phyloP scores from a whole-genome alignment of 35 echinoderm and acorn worm species.

The Lytechinus pictus region DNA sequence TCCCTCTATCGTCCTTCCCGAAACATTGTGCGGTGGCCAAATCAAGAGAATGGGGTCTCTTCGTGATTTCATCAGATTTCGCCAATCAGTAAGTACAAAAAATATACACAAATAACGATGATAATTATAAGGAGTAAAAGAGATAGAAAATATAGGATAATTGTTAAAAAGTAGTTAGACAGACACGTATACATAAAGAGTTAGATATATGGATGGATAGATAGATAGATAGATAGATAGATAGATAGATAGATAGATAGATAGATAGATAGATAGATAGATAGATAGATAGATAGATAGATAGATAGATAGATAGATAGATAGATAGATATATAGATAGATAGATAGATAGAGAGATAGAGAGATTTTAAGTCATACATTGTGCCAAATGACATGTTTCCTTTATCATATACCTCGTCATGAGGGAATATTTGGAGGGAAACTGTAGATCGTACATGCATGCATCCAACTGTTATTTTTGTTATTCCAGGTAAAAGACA shows the following conservation, averaged over 20 bases:
- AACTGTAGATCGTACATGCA: too few species aligned
- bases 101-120: not conserved
- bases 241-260: not conserved
- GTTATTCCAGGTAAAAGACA: not conserved
- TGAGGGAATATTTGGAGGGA: too few species aligned
- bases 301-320: too few species aligned
- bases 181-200: too few species aligned
- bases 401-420: too few species aligned
- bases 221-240: not conserved
- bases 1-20: not conserved
- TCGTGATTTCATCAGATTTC: not conserved
- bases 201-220: not conserved
- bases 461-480: too few species aligned
- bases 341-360: too few species aligned
- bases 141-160: not conserved
- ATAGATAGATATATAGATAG: too few species aligned
- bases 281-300: not conserved
- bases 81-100: not conserved
- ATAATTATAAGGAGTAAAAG: not conserved
- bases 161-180: too few species aligned
- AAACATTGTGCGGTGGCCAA: not conserved
- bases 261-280: not conserved
- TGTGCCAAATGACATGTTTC: too few species aligned
- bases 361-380: too few species aligned
- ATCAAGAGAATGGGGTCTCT: not conserved